Evolutionary conservation across 2,113 vertebrate species (phyloP).

Genomic region (Camelus bactrianus): DNA sequence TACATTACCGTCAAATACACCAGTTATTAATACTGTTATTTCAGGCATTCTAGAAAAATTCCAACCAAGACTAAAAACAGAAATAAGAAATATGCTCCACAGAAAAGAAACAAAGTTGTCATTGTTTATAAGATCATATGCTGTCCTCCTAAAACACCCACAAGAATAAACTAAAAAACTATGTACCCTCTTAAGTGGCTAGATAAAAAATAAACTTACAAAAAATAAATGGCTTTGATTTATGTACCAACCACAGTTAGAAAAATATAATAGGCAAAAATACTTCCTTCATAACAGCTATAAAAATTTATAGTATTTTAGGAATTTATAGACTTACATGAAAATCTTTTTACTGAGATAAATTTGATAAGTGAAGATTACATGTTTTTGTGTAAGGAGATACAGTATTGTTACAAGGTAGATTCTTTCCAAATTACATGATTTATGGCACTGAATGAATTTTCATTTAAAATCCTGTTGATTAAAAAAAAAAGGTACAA

Average conservation of each 20-base stretch:
- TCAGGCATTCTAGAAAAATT: slow-evolving; percentile 31
- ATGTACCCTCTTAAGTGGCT: not conserved
- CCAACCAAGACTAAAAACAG: slow-evolving; percentile 20
- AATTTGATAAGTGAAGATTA: not conserved
- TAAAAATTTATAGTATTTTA: not conserved
- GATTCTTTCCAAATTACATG: not conserved
- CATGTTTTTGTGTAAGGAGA: not conserved
- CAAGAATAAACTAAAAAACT: not conserved
- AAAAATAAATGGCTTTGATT: slow-evolving; percentile 23
- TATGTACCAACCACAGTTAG: not conserved
- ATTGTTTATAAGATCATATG: slow-evolving; percentile 4
- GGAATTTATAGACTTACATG: not conserved
- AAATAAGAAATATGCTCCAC: slow-evolving; percentile 53
- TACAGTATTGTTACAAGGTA: not conserved
- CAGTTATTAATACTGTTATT: not conserved
- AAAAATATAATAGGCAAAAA: slow-evolving; percentile 39
- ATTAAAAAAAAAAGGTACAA: not conserved
- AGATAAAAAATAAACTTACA: slow-evolving; percentile 42
- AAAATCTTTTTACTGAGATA: slow-evolving; percentile 12
- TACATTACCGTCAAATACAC: not conserved
- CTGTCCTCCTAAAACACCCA: not conserved
- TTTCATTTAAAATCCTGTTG: slow-evolving; percentile 37
- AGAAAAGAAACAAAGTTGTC: slow-evolving; percentile 10
- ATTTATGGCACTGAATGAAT: slow-evolving; percentile 10
- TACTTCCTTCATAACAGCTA: not conserved